Evolutionary conservation across 2,888 invertebrate species (phyloP).

Genomic region (Stenodera caucasica): DNA sequence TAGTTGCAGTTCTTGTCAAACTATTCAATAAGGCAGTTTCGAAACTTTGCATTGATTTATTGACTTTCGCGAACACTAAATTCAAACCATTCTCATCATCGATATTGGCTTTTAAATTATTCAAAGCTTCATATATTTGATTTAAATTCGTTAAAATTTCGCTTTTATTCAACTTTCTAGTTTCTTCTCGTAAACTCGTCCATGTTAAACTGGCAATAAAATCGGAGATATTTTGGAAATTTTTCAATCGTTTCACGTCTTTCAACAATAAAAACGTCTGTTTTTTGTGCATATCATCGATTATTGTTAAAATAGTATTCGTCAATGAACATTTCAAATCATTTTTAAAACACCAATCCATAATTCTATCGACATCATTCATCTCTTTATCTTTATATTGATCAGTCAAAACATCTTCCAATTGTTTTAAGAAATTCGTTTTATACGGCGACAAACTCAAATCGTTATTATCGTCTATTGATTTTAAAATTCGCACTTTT

Average conservation of each 20-base stretch:
- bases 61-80: slow-evolving; percentile 51
- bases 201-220: slow-evolving; percentile 45
- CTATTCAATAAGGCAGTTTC: slow-evolving; percentile 48
- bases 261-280: slow-evolving; percentile 36
- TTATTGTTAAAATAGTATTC: slow-evolving; percentile 37
- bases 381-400: slow-evolving; percentile 25
- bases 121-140: slow-evolving; percentile 49
- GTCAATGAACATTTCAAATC: slow-evolving; percentile 37
- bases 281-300: slow-evolving; percentile 38
- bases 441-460: slow-evolving; percentile 55
- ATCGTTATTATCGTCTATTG: slow-evolving; percentile 42
- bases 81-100: slow-evolving; percentile 50
- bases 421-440: slow-evolving; percentile 59
- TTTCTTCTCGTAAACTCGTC: slow-evolving; percentile 35
- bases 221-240: slow-evolving; percentile 39
- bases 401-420: slow-evolving; percentile 56
- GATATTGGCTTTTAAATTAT: slow-evolving; percentile 42
- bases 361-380: slow-evolving; percentile 33
- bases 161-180: slow-evolving; percentile 41
- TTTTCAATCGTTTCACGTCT: slow-evolving; percentile 31
- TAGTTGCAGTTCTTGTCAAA: slow-evolving; percentile 36
- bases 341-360: slow-evolving; percentile 41
- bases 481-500: slow-evolving; percentile 54
- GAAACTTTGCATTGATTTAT: slow-evolving; percentile 51
- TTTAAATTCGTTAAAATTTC: slow-evolving; percentile 47